Base-by-base conservation (phyloP, 2,888 invertebrate species). In the Phania funesta region DNA sequence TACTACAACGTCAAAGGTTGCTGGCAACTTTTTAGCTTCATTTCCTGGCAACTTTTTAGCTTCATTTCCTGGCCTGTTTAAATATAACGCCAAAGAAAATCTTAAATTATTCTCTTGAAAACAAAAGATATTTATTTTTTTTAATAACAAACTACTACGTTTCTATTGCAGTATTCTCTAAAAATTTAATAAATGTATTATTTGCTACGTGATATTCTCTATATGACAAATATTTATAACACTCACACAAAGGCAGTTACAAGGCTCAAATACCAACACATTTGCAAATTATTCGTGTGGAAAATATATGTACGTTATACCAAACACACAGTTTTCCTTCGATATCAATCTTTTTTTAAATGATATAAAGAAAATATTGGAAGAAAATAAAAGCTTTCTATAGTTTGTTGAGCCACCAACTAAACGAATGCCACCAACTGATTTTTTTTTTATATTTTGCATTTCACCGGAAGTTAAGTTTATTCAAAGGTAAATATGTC, bases 401-500 rank as follows among this genome's bases (percentile, higher is more conserved):
- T n/a, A n/a, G n/a, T n/a, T 54, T 44, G 20, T 56, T 8, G 20
- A n/a, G 6, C 13, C 48, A 35, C 8, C 54, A 74, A 5, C 46
- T 35, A 35, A 35, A 56, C 13, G 3, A n/a, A 32, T 5, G 38
- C 26, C 41, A 22, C 35, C 13, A n/a, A 26, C 16, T 44, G 32
- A 3, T 67, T 67, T 41, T 44, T 24, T 73, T 67, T 44, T 52
- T 68, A 4, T 24, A 24, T 58, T 73, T 41, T 58, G 35, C 58
- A 50, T 65, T 60, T 52, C 29, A 44, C 64, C 74, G 80, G 80
- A 70, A 70, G 68, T 65, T 64, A 26, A 75, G 75, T 80, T 70
- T 75, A 80, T 80, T 70, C 64, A 54, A 56, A 75, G 80, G 80
- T 75, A 80, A 80, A 80, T 70, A 80, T 70, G 75, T 64, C 50